These are phyloP conservation scores for Elaeidobius kamerunicus DNA, from an alignment of 2,888 invertebrate genomes.

Conservation along the genomic window DNA sequence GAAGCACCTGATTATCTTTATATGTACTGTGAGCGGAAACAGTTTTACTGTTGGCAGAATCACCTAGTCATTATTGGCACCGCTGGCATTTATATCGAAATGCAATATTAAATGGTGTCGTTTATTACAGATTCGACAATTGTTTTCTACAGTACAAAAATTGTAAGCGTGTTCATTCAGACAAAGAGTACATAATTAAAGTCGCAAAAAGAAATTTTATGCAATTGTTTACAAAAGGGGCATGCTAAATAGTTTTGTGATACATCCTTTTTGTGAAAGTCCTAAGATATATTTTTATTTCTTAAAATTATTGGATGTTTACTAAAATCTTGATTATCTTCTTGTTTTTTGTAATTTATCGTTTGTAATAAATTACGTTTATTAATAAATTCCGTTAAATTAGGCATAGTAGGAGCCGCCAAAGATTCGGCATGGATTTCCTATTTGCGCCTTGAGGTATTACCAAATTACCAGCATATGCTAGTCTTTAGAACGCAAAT, in stretches of 20 bases:
- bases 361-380: neutral
- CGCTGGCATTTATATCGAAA: neutral
- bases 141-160: neutral
- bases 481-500: neutral
- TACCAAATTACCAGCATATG: neutral
- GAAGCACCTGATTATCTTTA: neutral
- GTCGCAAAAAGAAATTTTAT: neutral
- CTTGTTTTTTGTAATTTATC: slow-evolving; percentile 1
- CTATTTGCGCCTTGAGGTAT: neutral
- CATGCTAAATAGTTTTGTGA: neutral
- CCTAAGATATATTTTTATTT: no score
- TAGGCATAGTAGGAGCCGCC: neutral
- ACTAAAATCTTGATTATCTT: neutral
- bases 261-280: neutral
- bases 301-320: neutral
- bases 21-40: neutral
- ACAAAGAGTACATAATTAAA: neutral
- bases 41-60: neutral
- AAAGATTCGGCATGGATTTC: neutral
- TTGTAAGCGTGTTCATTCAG: neutral
- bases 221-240: neutral
- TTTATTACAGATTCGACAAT: neutral
- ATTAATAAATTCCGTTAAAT: neutral
- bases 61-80: neutral
- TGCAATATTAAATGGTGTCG: neutral